Evolutionary conservation across 2,113 vertebrate species (phyloP).

Genomic region (Tringa solitaria): DNA sequence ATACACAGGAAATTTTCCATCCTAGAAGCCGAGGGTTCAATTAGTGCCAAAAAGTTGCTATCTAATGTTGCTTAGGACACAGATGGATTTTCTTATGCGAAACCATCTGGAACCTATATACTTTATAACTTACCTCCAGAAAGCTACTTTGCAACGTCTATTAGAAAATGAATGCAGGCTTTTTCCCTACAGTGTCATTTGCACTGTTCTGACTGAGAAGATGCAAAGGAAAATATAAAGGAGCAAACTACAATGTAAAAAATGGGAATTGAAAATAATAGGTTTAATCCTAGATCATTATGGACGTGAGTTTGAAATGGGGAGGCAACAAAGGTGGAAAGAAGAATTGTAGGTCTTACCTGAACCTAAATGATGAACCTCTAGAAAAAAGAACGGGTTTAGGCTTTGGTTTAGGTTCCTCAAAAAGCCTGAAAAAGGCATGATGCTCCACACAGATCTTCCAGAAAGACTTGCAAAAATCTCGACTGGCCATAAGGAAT

Average conservation of each 20-base stretch:
- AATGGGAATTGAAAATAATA: background rate
- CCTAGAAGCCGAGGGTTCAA: background rate
- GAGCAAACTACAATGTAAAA: background rate
- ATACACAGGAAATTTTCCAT: background rate
- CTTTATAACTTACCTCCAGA: background rate
- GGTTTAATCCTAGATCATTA: background rate
- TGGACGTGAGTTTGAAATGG: background rate
- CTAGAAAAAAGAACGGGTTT: conserved; percentile 94
- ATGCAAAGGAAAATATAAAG: background rate
- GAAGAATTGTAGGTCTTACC: conserved; percentile 69
- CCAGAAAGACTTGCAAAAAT: conserved; percentile 99
- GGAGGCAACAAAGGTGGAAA: background rate
- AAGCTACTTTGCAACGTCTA: background rate
- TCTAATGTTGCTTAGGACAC: background rate
- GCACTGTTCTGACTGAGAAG: background rate
- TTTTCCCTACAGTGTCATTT: background rate
- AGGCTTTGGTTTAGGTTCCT: conserved; percentile 95
- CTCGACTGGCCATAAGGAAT: conserved; percentile 94
- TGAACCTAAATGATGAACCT: conserved; percentile 98
- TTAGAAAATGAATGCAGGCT: background rate
- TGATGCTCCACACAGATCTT: conserved; percentile 98
- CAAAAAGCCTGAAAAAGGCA: conserved; percentile 97
- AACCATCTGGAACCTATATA: background rate
- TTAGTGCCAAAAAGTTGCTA: background rate
- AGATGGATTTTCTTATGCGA: background rate